Percentiles rank a stretch among this genome's conserved stretches.
Conservation (phyloP, 2,113 vertebrate genomes). For the Pungitius pungitius region DNA sequence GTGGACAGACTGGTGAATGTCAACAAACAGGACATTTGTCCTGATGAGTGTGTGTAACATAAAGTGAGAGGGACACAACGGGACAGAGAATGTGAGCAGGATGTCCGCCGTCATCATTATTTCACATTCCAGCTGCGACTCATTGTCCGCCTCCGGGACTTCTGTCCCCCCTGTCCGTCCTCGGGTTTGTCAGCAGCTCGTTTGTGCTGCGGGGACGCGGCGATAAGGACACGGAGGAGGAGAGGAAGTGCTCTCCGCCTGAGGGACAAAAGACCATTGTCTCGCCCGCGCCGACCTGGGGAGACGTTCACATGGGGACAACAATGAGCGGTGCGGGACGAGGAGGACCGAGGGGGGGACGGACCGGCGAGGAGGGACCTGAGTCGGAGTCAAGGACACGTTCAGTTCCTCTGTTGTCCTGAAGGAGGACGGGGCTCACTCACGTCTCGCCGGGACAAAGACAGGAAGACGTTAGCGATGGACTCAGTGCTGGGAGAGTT, state of each 20-base stretch:
- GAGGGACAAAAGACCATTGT: slow-evolving; percentile 58
- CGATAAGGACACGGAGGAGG: slow-evolving; percentile 31
- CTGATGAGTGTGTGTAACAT: no score
- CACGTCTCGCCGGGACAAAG: slow-evolving; percentile 34
- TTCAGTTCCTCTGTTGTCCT: background rate
- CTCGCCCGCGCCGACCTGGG: slow-evolving; percentile 3
- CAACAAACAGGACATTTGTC: no score
- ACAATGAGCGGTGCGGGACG: slow-evolving; percentile 8
- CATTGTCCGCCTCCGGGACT: slow-evolving; percentile 11
- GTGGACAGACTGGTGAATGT: no score
- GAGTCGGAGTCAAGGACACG: slow-evolving; percentile 11
- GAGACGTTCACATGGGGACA: slow-evolving; percentile 28
- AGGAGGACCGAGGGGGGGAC: background rate
- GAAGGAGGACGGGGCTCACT: background rate
- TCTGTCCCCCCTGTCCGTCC: slow-evolving; percentile 19
- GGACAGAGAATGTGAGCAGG: no score
- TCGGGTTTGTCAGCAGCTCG: background rate
- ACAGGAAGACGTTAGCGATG: slow-evolving; percentile 37
- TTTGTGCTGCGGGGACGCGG: slow-evolving; percentile 10
- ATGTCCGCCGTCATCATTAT: no score
- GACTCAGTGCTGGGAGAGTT: slow-evolving; percentile 8
- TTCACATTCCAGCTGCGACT: background rate
- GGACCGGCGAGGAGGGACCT: background rate
- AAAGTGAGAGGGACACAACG: no score
- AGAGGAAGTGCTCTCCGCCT: slow-evolving; percentile 49